Base-by-base conservation (phyloP, 2,797 vertebrate species). In the Erpetoichthys calabaricus region DNA sequence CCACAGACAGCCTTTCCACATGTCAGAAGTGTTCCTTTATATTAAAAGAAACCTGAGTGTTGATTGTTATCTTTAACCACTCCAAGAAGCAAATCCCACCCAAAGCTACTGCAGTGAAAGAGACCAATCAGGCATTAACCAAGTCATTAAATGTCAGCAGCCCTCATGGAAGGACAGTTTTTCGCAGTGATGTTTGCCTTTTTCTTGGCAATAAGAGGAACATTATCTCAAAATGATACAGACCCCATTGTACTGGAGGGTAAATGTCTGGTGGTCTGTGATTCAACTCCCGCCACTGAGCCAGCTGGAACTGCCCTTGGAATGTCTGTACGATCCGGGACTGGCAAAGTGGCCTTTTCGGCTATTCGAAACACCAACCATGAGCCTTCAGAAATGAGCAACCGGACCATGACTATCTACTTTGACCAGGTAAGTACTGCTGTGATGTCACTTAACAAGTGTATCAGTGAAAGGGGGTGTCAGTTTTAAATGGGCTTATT, bases 371-470 rank as follows among this genome's bases (percentile, higher is more conserved):
- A 86, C 69, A 88, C 85, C 51, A 86, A 88, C 74, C 86, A 87
- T 4, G 86, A 88, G 66, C 84, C 86, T 55, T 84, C 86, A 1
- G 84, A 86, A 67, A 87, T 86, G 84, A 86, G 84, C 75, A 88
- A 88, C 61, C 82, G 81, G 64, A 87, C 82, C 61, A 85, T 86
- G 83, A 85, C 84, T 67, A 86, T 87, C 79, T 86, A 87, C 72
- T 88, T 88, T 57, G 84, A 88, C 62, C 82, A 86, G 64, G 86
- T 88, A 66, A n/a, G 47, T 47, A 25, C 25, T 25, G 25, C 25
- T 25, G 25, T 25, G 25, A 25, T 25, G 25, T 25, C 25, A 25
- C 25, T 25, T 25, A 25, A 25, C 25, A 25, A 25, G n/a, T n/a
- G n/a, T n/a, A 25, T 25, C 25, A 25, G 25, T 25, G 25, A 25